Conservation (phyloP, 2,113 vertebrate species). For the Petrocephalus microphthalmus region DNA sequence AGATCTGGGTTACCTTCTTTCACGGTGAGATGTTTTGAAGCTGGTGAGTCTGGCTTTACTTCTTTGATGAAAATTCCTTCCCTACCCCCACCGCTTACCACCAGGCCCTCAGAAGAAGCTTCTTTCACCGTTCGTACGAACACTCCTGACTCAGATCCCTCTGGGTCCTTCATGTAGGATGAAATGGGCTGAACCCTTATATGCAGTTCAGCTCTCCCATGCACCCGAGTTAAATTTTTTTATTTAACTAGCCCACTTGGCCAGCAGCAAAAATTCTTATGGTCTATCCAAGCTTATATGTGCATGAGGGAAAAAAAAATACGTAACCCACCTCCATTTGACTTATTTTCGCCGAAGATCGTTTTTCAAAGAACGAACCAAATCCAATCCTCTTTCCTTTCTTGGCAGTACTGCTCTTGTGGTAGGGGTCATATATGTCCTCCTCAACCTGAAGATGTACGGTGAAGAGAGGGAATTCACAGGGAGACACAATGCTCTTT, state of each 20-base stretch:
- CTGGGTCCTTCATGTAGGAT: conserved; percentile 46
- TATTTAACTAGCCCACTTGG: neutral
- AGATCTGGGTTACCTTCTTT: conserved; percentile 71
- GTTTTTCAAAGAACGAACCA: conserved; percentile 63
- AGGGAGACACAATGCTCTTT: neutral
- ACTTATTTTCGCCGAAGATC: conserved; percentile 66
- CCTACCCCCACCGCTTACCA: conserved; percentile 77
- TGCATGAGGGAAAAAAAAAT: neutral
- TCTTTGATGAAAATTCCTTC: conserved; percentile 84
- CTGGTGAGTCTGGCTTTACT: conserved; percentile 79
- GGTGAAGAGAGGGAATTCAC: neutral
- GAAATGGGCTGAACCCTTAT: neutral
- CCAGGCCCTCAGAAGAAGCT: conserved; percentile 75
- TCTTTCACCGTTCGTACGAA: conserved; percentile 76
- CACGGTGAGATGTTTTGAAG: conserved; percentile 74
- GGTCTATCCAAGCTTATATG: neutral
- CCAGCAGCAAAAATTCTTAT: neutral
- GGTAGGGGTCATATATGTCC: conserved; percentile 46
- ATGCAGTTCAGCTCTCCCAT: neutral
- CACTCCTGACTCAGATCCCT: conserved; percentile 59
- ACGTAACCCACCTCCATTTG: conserved; percentile 65
- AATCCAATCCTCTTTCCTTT: conserved; percentile 59
- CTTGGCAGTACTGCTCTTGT: conserved; percentile 52
- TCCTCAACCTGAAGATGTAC: conserved; percentile 41
- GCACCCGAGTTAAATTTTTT: no score